Evolutionary conservation across 2,113 vertebrate species (phyloP).

Genomic region (Centrocercus urophasianus): DNA sequence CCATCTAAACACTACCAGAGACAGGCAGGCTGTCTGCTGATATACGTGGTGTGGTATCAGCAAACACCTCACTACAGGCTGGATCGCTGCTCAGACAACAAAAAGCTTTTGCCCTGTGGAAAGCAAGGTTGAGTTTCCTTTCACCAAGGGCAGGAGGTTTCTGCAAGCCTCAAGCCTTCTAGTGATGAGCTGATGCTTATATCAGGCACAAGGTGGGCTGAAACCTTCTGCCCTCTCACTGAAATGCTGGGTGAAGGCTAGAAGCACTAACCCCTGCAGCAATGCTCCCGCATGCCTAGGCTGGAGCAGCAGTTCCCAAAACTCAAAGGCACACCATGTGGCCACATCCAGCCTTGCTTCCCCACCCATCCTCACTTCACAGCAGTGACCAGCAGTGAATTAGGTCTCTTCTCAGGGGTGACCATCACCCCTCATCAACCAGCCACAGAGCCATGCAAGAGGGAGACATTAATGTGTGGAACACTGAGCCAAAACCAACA

Average conservation of each 20-base stretch:
- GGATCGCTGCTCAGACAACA: background rate
- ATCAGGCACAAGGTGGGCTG: background rate
- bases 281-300: fast-evolving
- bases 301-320: fast-evolving
- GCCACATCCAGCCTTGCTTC: background rate
- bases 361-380: fast-evolving
- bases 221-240: background rate
- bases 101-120: background rate
- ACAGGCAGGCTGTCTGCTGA: background rate
- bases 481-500: fast-evolving
- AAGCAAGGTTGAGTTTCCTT: background rate
- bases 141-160: background rate
- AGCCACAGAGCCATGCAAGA: background rate
- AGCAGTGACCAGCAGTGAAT: background rate
- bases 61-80: background rate
- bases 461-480: background rate
- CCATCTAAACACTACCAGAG: background rate
- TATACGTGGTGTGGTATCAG: fast-evolving
- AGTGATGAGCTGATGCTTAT: background rate
- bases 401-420: fast-evolving
- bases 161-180: background rate
- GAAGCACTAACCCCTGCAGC: background rate
- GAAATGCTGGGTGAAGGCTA: fast-evolving
- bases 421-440: background rate
- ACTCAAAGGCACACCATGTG: background rate